A percentile compares a stretch with the other conserved stretches of the same genome.
Conservation (phyloP, 1,140 invertebrate genomes). For the Apolygus lucorum region DNA sequence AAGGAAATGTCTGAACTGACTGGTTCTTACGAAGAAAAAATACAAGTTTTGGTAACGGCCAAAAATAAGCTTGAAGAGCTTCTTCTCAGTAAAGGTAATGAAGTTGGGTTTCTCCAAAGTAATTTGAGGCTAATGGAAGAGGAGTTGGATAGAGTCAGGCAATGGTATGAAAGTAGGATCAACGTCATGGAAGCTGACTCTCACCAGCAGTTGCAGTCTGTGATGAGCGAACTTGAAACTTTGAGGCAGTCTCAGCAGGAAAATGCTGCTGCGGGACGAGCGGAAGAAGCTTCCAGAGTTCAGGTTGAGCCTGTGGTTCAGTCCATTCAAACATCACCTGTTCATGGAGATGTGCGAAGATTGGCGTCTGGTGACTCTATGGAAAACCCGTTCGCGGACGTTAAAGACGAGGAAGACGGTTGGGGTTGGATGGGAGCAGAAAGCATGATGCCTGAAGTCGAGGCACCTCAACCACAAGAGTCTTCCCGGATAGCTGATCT, state of each 20-base stretch:
- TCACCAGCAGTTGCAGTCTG: no score
- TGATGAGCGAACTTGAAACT: no score
- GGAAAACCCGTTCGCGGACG: constrained; percentile 10
- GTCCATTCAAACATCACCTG: no score
- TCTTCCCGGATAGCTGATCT: constrained; percentile 32
- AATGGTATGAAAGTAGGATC: not conserved
- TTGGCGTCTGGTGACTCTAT: constrained; percentile 10
- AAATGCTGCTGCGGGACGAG: no score
- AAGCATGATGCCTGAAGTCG: constrained; percentile 16
- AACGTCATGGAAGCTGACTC: not conserved
- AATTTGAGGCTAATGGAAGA: not conserved
- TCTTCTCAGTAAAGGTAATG: not conserved
- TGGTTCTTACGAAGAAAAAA: not conserved
- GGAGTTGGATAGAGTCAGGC: not conserved
- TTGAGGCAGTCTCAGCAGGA: no score
- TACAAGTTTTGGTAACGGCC: not conserved
- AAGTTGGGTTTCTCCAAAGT: constrained; percentile 6
- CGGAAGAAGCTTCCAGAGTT: no score
- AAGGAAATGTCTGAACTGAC: constrained; percentile 3
- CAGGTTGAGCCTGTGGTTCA: no score
- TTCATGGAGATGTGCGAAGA: no score
- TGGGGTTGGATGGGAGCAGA: constrained; percentile 49
- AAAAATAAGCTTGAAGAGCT: not conserved
- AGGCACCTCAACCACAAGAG: not conserved
- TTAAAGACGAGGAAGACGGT: constrained; percentile 43